Base-by-base conservation (phyloP, 2,113 vertebrate genomes). In the Uria aalge region DNA sequence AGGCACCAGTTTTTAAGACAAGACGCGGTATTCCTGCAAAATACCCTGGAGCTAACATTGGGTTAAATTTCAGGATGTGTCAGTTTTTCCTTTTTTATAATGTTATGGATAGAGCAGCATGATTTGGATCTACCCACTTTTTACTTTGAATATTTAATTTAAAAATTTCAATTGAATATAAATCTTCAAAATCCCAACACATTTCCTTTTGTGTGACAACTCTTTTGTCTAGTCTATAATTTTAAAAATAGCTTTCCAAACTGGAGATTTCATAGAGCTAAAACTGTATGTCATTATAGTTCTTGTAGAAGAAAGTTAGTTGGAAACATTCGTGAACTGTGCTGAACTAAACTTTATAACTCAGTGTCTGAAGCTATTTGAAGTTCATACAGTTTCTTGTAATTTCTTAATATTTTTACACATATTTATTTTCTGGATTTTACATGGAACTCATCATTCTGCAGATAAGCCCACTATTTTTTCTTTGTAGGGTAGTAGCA, bases 401-500 rank as follows among this genome's bases (percentile, higher is more conserved):
- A 0, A 48, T 69, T 92, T 69, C 34, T 50, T 73, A 38, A 18
- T 68, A 47, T 62, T 76, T 88, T 78, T 64, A 41, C 20, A 17
- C 6, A 1, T 50, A 18, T 15, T 71, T 77, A 5, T 87, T 93
- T 87, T 53, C 53, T 73, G 50, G 73, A 73, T 69, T 77, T 71
- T 45, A 38, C 38, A 43, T 83, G 3, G 72, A 85, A 48, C 69
- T 55, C 14, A 34, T 53, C 17, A 41, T 74, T 96, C 59, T 95
- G 45, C 78, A 78, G 40, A n/a, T 90, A 69, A 94, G 30, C 30
- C 62, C 88, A 12, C 48, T 75, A 1, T 92, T 83, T 48, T 69
- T 82, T 79, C 68, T 94, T 87, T 88, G 11, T 95, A 99, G 99
- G 99, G 98, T 97, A 99, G 99, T 97, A 99, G 99, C 98, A 99